Evolutionary conservation across 2,888 invertebrate species (phyloP), one percentile per base, ranked within the genome.

Genomic region (Scelioninae gen. 1): DNA sequence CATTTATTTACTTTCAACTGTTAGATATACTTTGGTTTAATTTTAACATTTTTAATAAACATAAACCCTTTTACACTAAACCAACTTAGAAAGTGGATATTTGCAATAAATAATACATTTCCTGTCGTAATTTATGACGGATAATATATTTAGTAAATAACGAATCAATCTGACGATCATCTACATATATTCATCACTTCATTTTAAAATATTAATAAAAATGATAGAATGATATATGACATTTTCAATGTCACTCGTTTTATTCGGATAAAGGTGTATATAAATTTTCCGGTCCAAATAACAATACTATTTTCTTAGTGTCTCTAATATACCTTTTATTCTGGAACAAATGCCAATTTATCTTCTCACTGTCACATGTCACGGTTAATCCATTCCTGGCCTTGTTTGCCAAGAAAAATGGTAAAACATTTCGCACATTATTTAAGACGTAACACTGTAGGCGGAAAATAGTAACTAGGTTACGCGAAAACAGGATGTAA

Each of bases 341-440:
- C 75, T 8, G 31, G 56, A 65, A 40, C 62, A 49, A 75, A 65
- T 65, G 56, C 53, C 75, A 75, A 75, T 75, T 75, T 76, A 76
- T 76, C 68, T 60, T 49, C 53, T 51, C 23, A 29, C 55, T 76
- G 76, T 76, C 76, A 75, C 75, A 31, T 58, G 75, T 75, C 65
- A 65, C 68, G 60, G 51, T 60, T 68, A 68, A 76, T 76, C 66
- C 76, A 76, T 76, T 75, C 65, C 56, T 31, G 56, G 23, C n/a
- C 76, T 69, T 62, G 62, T 53, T 69, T 77, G 77, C 62, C 34
- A 58, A 60, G 60, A 68, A 76, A 76, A 76, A 66, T 60, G 68
- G 66, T 38, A 76, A 68, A 74, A 74, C 68, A 66, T 76, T 76
- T 68, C 53, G 76, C 68, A 53, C 76, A 32, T 68, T 68, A 66